Conservation (phyloP, 2,888 invertebrate species). For the Ischnura elegans region DNA sequence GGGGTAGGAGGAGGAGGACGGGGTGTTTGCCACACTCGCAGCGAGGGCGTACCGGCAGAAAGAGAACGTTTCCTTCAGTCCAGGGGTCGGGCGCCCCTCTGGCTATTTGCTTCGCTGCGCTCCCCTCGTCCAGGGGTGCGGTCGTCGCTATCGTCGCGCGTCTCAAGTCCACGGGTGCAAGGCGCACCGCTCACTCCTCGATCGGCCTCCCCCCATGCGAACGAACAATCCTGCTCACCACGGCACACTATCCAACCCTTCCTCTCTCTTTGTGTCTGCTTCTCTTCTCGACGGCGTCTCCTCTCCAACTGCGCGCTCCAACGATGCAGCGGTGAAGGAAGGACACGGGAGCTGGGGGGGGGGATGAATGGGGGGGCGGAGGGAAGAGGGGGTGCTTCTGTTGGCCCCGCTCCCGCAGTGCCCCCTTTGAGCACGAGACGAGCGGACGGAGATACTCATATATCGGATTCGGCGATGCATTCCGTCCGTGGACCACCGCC, state of each 20-base stretch:
- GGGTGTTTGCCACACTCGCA: neutral
- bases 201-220: neutral
- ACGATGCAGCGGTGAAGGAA: neutral
- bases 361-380: neutral
- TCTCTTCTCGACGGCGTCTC: neutral
- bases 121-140: neutral
- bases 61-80: neutral
- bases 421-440: too few relatives aligned
- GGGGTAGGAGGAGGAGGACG: too few relatives aligned
- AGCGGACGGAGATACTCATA: too few relatives aligned
- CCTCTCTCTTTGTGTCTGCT: too few relatives aligned
- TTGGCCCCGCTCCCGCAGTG: too few relatives aligned
- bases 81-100: neutral
- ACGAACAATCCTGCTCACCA: neutral
- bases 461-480: too few relatives aligned
- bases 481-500: too few relatives aligned
- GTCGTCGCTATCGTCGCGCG: neutral
- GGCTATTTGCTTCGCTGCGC: too few relatives aligned
- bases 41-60: neutral
- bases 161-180: conserved; percentile 1
- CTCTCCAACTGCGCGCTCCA: neutral
- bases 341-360: neutral
- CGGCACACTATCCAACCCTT: too few relatives aligned
- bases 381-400: neutral
- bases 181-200: neutral